Evolutionary conservation across 2,797 vertebrate genomes (phyloP).

Genomic region (Rousettus madagascariensis): DNA sequence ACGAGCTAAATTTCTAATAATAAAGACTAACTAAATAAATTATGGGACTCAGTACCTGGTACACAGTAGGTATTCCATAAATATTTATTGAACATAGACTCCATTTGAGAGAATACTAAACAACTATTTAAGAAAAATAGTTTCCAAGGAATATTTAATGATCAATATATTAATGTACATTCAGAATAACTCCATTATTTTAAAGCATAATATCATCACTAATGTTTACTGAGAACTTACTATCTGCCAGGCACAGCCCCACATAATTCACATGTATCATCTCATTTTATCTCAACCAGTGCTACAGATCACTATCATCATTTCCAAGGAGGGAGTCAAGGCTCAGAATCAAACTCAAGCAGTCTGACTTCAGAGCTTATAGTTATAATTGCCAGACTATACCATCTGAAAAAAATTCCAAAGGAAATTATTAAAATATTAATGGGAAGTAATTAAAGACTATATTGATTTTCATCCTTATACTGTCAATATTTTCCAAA

Average conservation of each 20-base stretch:
- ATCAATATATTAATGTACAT: background rate
- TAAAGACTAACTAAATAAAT: background rate
- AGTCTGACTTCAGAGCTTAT: background rate
- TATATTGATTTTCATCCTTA: constrained; percentile 19
- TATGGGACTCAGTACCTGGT: background rate
- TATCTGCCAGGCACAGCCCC: background rate
- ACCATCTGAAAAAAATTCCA: background rate
- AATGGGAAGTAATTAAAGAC: background rate
- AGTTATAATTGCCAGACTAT: background rate
- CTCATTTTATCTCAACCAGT: background rate
- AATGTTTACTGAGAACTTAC: background rate
- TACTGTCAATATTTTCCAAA: background rate
- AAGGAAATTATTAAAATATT: background rate
- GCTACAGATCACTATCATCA: background rate
- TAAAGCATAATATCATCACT: background rate
- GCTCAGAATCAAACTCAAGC: background rate
- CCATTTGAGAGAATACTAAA: background rate
- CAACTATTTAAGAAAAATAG: background rate
- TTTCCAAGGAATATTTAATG: constrained; percentile 17
- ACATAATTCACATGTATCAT: background rate
- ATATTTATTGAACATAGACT: background rate
- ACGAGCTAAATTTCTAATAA: constrained; percentile 26
- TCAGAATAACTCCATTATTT: background rate
- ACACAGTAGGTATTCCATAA: background rate
- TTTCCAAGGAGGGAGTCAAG: background rate